Conservation (phyloP, 2,888 invertebrate species). For the Criorhina ranunculi region DNA sequence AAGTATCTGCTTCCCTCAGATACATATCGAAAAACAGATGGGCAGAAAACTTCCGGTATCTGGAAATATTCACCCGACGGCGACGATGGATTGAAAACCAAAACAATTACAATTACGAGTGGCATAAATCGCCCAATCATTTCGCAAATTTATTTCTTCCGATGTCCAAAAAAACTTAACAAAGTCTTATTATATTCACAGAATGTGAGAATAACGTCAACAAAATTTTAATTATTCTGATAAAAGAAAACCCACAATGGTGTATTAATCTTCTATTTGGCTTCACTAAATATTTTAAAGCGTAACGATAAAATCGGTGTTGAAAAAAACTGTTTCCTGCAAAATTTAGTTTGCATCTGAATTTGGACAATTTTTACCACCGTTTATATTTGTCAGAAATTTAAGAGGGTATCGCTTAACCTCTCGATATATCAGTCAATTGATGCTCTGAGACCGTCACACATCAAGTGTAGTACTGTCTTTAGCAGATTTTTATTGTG, state of each 20-base stretch:
- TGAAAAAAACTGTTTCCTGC: background rate
- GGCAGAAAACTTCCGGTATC: constrained; percentile 39
- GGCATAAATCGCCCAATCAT: constrained; percentile 20
- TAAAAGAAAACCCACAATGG: no score
- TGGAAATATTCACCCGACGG: constrained; percentile 18
- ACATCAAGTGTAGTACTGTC: constrained; percentile 18
- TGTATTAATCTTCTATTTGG: no score
- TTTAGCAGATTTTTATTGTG: constrained; percentile 15
- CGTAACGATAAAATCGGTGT: no score
- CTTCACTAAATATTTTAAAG: no score
- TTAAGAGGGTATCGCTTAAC: constrained; percentile 13
- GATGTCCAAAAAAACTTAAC: no score
- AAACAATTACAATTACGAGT: background rate
- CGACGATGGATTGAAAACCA: constrained; percentile 9
- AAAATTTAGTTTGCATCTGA: no score
- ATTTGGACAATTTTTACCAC: no score
- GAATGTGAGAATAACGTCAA: no score
- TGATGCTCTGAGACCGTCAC: background rate
- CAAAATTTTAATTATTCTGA: background rate
- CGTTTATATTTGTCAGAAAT: constrained; percentile 1
- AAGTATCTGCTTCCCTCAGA: constrained; percentile 1
- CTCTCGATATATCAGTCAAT: constrained; percentile 23
- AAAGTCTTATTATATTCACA: no score
- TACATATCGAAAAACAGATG: constrained; percentile 46
- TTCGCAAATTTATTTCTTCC: background rate